Evolutionary conservation across 2,888 invertebrate genomes (phyloP).

Genomic region (Amitus sp.): DNA sequence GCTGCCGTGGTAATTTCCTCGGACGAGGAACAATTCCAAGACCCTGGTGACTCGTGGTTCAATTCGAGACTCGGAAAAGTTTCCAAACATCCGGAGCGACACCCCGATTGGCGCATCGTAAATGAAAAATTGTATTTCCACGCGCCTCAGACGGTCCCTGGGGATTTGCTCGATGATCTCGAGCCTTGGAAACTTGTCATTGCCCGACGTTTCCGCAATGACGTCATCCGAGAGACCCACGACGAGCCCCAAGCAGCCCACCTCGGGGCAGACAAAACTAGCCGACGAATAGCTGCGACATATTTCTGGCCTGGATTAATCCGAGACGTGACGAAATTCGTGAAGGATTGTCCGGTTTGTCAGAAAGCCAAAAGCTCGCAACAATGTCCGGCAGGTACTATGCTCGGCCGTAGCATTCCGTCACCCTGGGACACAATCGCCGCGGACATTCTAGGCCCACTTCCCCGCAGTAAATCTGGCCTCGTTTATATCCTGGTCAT

Average conservation of each 20-base stretch:
- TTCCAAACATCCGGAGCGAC: neutral
- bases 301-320: conserved; percentile 4
- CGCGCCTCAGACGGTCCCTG: neutral
- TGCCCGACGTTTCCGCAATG: neutral
- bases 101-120: conserved; percentile 10
- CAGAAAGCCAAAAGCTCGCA: neutral
- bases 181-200: conserved; percentile 14
- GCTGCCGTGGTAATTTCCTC: conserved; percentile 13
- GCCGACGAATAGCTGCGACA: neutral
- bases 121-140: neutral
- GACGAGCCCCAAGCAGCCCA: conserved; percentile 1
- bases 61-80: neutral
- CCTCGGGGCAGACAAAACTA: conserved; percentile 2
- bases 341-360: neutral
- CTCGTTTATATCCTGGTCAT: neutral
- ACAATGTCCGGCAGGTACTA: neutral
- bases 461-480: neutral
- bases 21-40: neutral
- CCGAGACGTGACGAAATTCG: neutral
- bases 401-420: neutral
- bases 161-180: conserved; percentile 3
- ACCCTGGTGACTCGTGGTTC: neutral
- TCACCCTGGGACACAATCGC: neutral
- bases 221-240: neutral
- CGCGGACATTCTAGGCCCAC: neutral